Evolutionary conservation across 2,888 invertebrate species (phyloP).

Genomic region (Ceriagrion tenellum): DNA sequence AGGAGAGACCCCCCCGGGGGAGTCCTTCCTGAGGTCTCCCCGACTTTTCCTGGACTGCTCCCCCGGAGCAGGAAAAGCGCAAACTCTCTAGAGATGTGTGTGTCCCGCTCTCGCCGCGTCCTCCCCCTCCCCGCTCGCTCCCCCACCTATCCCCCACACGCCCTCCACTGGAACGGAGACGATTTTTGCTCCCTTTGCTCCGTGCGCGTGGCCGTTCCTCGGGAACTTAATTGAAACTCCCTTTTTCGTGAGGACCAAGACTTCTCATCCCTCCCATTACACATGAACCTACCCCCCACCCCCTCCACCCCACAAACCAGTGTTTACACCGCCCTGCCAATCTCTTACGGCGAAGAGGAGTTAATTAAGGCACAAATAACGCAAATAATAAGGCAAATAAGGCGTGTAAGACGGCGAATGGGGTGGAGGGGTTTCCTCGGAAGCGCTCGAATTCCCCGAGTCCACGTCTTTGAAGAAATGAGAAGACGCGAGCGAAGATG

Average conservation of each 20-base stretch:
- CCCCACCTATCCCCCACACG: not conserved
- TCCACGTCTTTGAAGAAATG: not conserved
- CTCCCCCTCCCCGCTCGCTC: not conserved
- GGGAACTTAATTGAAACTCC: constrained; percentile 22
- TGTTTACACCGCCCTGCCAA: too few species aligned
- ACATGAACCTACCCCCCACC: not conserved
- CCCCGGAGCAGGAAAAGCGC: constrained; percentile 4
- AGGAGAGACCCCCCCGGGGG: not conserved
- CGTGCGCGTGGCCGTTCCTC: not conserved
- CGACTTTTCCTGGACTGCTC: not conserved
- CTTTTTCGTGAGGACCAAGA: not conserved
- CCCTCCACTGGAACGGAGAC: not conserved
- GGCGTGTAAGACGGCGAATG: not conserved
- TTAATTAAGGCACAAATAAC: constrained; percentile 50
- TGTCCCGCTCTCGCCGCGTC: not conserved
- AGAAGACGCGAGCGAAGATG: not conserved
- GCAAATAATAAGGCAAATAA: not conserved
- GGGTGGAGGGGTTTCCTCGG: not conserved
- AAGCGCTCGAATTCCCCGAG: not conserved
- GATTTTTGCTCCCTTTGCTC: not conserved
- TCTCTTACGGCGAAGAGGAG: not conserved
- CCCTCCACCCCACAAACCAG: not conserved
- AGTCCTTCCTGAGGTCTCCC: not conserved
- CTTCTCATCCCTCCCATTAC: not conserved
- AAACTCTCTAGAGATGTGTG: not conserved